Percentiles rank a stretch among this genome's conserved stretches.
Conservation (phyloP, 2,797 vertebrate genomes). For the Sebastes vulpes region DNA sequence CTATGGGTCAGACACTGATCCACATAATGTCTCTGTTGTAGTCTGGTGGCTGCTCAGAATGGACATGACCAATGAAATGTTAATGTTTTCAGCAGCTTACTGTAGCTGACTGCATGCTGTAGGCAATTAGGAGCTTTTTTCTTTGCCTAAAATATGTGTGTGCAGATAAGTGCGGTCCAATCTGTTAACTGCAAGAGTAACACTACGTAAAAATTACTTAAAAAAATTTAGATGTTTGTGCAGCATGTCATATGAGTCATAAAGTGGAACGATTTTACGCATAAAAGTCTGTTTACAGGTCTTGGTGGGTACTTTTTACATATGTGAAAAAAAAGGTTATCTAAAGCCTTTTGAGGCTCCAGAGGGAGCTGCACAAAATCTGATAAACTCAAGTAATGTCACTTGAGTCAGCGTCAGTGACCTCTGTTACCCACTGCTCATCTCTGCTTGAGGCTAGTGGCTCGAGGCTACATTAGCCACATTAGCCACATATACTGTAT, state of each 20-base stretch:
- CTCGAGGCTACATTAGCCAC: too few species aligned
- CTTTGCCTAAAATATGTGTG: background rate
- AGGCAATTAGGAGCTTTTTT: constrained; percentile 4
- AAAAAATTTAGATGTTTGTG: background rate
- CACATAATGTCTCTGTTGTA: constrained; percentile 40
- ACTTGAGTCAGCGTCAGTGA: too few species aligned
- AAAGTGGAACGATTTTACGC: background rate
- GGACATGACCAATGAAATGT: constrained; percentile 9
- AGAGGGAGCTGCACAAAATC: background rate
- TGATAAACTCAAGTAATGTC: background rate
- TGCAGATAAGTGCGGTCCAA: background rate
- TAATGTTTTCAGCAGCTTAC: constrained; percentile 24
- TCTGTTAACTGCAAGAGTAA: background rate
- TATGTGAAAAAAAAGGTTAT: background rate
- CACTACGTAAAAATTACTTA: background rate
- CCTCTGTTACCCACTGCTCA: too few species aligned
- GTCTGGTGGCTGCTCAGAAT: constrained; percentile 31
- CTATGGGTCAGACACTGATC: constrained; percentile 41
- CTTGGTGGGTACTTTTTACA: background rate
- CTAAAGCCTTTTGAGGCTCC: background rate
- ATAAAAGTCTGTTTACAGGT: background rate
- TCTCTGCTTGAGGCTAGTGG: too few species aligned
- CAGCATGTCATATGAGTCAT: background rate
- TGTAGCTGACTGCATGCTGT: background rate
- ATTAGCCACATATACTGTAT: too few species aligned